Base-by-base conservation (phyloP, 2,797 vertebrate species). In the Acestrorhynchus altus region DNA sequence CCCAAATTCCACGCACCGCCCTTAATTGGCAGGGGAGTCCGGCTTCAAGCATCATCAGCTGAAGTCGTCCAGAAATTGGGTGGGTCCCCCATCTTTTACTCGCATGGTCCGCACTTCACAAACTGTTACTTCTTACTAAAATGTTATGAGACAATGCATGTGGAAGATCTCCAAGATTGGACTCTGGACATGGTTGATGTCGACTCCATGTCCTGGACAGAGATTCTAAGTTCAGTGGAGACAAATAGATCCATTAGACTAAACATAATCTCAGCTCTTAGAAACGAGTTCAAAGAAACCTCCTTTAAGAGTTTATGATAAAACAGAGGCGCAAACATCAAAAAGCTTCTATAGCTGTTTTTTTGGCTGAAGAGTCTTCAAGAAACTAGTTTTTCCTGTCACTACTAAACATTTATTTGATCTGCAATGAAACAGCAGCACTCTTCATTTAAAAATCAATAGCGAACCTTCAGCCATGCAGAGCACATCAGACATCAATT, bases 401-500 rank as follows among this genome's bases (percentile, higher is more conserved):
- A 2, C 57, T 59, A 15, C 26, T 59, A 31, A 31, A 57, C 74
- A 76, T 22, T 46, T 57, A 47, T 59, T 22, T 57, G 51, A 57
- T 67, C 54, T 76, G 31, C 52, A 35, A 35, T 59, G 16, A 59
- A 31, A 18, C 26, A 59, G 26, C 26, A 16, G 16, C 57, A 59
- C 57, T 31, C 57, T 31, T 51, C 18, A 54, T 54, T 18, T 18
- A 31, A 31, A 59, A 59, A 59, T 59, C 57, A 59, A 59, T 59
- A 59, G 57, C 1, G 16, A 28, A 35, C 28, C 6, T 35, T 59
- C 15, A 59, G 15, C 57, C 13, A 16, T 8, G 15, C 8, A 18
- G 8, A 57, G 54, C 39, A 68, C 31, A 42, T 31, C 39, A 56
- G 68, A 78, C 22, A 71, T 57, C 24, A 18, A 6, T 61, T 66